Base-by-base conservation (phyloP, 2,888 invertebrate genomes). In the Ditula angustiorana region DNA sequence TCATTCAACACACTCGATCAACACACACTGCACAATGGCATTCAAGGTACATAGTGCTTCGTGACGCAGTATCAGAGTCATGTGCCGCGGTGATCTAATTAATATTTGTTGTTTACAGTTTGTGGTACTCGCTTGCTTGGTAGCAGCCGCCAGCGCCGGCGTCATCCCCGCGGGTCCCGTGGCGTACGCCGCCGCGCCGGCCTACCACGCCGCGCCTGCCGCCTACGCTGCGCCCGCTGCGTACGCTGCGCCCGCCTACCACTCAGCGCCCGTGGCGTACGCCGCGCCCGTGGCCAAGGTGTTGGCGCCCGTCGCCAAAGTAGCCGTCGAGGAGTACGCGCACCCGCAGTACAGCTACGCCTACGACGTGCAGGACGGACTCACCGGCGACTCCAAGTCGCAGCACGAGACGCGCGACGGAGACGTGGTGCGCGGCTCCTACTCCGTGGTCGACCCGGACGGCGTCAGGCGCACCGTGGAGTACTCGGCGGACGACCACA, bases 301-400 rank as follows among this genome's bases (percentile, higher is more conserved):
- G 16, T n/a, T n/a, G 2, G 64, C 66, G 8, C 66, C 66, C 2
- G 60, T 68, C 49, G 83, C 82, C 23, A 80, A 77, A 57, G n/a
- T n/a, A n/a, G 79, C 78, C 68, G 86, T 81, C 5, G 87, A 61
- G 80, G 90, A 71, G 76, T 88, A 81, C 80, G 78, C 41, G 72
- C 87, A 74, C 82, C 90, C 61, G 74, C 93, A 93, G 76, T 94
- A 94, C 87, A 90, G 88, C 76, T 94, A 90, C 83, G 89, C 93
- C 0, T 94, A 94, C 79, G 93, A 94, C 69, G 93, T 94, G 10
- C 93, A 94, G 73, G 94, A 94, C 72, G 83, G 88, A 69, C 82
- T 93, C 53, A 94, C 94, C 61, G 93, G 93, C 5, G 93, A 93
- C 81, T 84, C 82, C 69, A 92, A 92, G 81, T 78, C 76, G 71